Percentiles rank a stretch among this genome's conserved stretches.
These are phyloP conservation scores for Agelas oroides DNA, from an alignment of 37 sponge, comb jelly and placozoan species.

Conservation along the genomic window DNA sequence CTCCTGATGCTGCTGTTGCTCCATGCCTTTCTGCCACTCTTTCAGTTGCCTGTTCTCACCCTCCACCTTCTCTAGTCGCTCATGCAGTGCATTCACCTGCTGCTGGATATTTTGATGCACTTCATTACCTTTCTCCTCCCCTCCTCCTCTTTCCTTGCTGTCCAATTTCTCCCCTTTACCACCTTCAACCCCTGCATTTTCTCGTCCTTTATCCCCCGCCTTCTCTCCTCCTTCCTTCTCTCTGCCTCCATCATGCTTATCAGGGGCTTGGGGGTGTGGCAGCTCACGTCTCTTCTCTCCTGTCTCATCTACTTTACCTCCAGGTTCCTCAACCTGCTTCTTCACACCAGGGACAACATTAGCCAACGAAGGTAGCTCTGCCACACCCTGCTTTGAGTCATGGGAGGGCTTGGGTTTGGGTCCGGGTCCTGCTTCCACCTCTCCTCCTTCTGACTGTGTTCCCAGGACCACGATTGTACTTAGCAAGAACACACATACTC, in stretches of 20 bases:
- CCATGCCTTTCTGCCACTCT: slow-evolving; percentile 20
- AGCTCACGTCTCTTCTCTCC: not conserved
- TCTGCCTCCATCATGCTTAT: not conserved
- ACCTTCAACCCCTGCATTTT: too few species aligned
- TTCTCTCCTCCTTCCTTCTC: too few species aligned
- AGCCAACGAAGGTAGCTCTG: too few species aligned
- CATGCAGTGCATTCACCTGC: slow-evolving; percentile 12
- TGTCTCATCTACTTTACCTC: not conserved
- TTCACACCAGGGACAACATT: too few species aligned
- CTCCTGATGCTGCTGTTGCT: slow-evolving; percentile 7
- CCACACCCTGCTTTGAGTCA: too few species aligned
- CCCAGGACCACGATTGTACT: slow-evolving; percentile 5
- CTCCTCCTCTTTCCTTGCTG: too few species aligned
- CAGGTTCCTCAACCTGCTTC: too few species aligned
- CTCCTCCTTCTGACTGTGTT: not conserved
- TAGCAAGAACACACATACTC: too few species aligned
- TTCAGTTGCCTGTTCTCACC: slow-evolving; percentile 48
- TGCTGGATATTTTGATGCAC: slow-evolving; percentile 24
- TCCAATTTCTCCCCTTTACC: too few species aligned
- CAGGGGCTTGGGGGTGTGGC: slow-evolving; percentile 13
- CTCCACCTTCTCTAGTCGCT: slow-evolving; percentile 18
- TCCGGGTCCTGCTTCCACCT: not conserved
- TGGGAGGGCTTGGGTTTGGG: not conserved
- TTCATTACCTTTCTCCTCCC: not conserved
- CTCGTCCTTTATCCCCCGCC: too few species aligned